These are phyloP conservation scores for Dendrolimus punctatus DNA, from an alignment of 1,140 invertebrate genomes.

Conservation along the genomic window DNA sequence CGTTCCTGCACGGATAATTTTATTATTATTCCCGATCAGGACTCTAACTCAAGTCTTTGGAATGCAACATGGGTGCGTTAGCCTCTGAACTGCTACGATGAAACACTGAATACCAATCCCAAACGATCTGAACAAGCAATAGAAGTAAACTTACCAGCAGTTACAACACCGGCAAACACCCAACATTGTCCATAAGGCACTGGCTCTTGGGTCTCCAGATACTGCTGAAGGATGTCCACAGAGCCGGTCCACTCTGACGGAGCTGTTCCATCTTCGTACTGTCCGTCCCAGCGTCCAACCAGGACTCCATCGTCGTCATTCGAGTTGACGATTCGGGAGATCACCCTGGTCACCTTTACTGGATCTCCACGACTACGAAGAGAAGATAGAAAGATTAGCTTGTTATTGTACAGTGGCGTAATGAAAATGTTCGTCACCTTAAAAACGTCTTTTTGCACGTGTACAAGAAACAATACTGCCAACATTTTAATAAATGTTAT, in stretches of 20 bases:
- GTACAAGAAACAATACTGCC: no score
- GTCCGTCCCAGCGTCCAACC: constrained; percentile 80
- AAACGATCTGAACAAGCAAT: no score
- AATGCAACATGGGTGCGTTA: no score
- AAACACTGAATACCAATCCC: no score
- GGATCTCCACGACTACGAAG: constrained; percentile 77
- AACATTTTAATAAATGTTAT: no score
- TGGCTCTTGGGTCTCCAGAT: constrained; percentile 72
- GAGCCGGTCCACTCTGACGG: constrained; percentile 80
- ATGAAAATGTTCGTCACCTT: no score
- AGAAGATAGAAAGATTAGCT: constrained; percentile 1
- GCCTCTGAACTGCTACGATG: no score
- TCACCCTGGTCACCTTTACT: constrained; percentile 77
- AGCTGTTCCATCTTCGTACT: constrained; percentile 79
- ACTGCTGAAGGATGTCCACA: constrained; percentile 76
- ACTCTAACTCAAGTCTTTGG: no score
- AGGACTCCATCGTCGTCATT: constrained; percentile 81
- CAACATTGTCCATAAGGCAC: constrained; percentile 86
- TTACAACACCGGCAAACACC: constrained; percentile 83
- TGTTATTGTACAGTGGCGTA: no score
- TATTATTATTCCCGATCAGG: no score
- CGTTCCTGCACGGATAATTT: no score
- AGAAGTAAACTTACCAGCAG: constrained; percentile 70
- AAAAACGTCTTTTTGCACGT: no score
- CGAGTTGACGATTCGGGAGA: constrained; percentile 83